Evolutionary conservation across 2,888 invertebrate genomes (phyloP).

Genomic region (Rotaria macrura): DNA sequence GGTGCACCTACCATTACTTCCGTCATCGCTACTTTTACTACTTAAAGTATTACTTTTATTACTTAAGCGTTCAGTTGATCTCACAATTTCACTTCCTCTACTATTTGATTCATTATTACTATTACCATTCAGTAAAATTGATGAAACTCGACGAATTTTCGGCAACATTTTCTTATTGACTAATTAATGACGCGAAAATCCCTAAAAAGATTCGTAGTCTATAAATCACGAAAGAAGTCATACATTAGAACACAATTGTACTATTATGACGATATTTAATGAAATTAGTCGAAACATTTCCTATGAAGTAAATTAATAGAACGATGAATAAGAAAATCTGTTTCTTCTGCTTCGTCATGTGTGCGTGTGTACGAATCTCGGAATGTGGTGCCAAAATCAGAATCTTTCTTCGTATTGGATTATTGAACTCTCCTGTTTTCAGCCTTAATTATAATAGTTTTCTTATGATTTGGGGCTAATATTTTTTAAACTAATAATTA

Average conservation of each 20-base stretch:
- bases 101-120: not conserved
- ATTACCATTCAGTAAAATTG: not conserved
- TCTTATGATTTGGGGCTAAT: no score
- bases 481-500: not conserved
- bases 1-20: not conserved
- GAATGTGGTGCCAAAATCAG: no score
- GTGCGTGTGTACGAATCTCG: no score
- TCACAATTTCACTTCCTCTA: not conserved
- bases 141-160: not conserved
- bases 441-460: no score
- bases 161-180: not conserved
- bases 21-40: not conserved
- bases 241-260: not conserved
- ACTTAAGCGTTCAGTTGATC: not conserved
- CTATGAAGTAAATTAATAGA: no score
- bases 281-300: no score
- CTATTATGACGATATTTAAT: no score
- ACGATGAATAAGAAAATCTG: no score
- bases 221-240: no score
- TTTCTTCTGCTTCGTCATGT: not conserved
- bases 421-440: no score
- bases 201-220: not conserved
- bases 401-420: no score
- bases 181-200: not conserved
- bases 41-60: constrained; percentile 1